A percentile compares a stretch with the other conserved stretches of the same genome.
Evolutionary conservation across 2,113 vertebrate species (phyloP).

Genomic region (Eira barbara): DNA sequence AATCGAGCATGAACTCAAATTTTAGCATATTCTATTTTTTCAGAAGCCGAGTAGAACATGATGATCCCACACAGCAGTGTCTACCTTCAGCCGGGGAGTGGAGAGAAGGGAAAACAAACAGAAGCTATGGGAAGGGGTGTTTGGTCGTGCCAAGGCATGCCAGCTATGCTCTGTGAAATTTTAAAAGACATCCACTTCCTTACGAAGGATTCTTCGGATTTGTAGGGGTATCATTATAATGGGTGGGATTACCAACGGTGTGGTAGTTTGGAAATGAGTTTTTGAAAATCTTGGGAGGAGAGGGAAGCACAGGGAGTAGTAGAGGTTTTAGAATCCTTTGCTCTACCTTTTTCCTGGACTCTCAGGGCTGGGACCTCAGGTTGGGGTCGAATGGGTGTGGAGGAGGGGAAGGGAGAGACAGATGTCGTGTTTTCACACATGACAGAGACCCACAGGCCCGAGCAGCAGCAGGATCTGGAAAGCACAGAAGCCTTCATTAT

Average conservation of each 20-base stretch:
- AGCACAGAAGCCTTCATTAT: neutral
- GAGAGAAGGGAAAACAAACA: neutral
- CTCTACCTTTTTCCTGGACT: neutral
- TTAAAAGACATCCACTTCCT: conserved; percentile 9
- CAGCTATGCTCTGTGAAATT: neutral
- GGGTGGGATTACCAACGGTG: neutral
- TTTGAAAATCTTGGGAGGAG: neutral
- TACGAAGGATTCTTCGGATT: neutral
- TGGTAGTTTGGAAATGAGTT: neutral
- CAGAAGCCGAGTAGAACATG: neutral
- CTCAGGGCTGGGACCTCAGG: neutral
- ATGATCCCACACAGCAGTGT: neutral
- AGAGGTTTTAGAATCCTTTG: neutral
- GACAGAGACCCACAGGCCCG: neutral
- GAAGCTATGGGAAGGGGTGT: neutral
- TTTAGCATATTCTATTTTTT: neutral
- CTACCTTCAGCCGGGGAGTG: neutral
- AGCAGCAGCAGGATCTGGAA: neutral
- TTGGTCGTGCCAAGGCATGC: neutral
- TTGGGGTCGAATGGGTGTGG: neutral
- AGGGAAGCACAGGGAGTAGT: neutral
- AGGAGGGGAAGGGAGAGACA: neutral
- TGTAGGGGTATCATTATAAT: neutral
- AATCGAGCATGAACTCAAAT: neutral
- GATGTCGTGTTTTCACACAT: fast-evolving